Evolutionary conservation across 2,113 vertebrate species (phyloP), one percentile per base, ranked within the genome.

Genomic region (Scomber scombrus): DNA sequence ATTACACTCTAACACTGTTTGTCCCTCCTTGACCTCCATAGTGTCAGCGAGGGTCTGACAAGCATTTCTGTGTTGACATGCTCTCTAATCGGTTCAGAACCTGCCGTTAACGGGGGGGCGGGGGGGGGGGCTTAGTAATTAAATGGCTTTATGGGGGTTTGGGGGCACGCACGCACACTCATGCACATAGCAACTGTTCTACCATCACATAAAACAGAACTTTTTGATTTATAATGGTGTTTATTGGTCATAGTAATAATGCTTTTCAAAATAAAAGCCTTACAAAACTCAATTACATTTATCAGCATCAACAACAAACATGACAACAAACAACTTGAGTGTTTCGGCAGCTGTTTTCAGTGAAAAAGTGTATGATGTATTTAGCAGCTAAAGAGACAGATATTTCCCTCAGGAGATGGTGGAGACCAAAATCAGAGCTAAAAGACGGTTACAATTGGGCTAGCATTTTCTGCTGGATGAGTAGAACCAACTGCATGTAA

Each of bases 101-200:
- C 75, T 46, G 54, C 18, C 64, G 72, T 67, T 54, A 67, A 75
- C 80, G 80, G 84, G 23, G 23, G 75, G 63, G 50, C 67, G 77
- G 78, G 80, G 84, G 23, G 23, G 75, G 63, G 50, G 71, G 77
- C 75, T 84, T 78, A 82, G 56, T 88, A 80, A 91, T 87, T 81
- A 84, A 65, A 57, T 70, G 80, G 84, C 70, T 78, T 84, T 80
- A 70, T 50, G 23, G 21, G 29, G 40, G 29, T 21, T 31, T 29
- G 13, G 66, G 8, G 46, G 21, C 34, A 47, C 61, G 46, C 12
- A 23, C 43, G 47, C 21, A 23, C 34, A 29, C 12, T 15, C 49
- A 50, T 2, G 0, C 61, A 46, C n/a, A 56, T 21, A 62, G 6
- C n/a, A 43, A 51, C 50, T 51, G 26, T 55, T 40, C 5, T 34